Base-by-base conservation (phyloP, 2,888 invertebrate species). In the Diaperis boleti region DNA sequence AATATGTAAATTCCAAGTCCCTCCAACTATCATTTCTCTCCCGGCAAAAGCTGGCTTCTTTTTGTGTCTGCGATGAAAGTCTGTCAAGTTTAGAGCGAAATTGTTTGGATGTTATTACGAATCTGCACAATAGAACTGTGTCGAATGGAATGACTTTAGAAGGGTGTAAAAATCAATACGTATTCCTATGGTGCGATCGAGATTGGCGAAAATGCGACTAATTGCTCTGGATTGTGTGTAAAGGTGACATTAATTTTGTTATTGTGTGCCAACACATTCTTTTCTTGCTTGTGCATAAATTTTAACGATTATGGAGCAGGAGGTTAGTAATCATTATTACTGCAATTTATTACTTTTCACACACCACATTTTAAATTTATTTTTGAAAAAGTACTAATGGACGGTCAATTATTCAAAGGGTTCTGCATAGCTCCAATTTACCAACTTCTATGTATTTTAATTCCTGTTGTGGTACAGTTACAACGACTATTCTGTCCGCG, bases 401-500 rank as follows among this genome's bases (percentile, higher is more conserved):
- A n/a, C n/a, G n/a, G n/a, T n/a, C n/a, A n/a, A n/a, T n/a, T n/a
- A n/a, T n/a, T n/a, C n/a, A n/a, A n/a, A n/a, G n/a, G n/a, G n/a
- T n/a, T n/a, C n/a, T n/a, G n/a, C n/a, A n/a, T n/a, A n/a, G n/a
- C n/a, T n/a, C n/a, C n/a, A n/a, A n/a, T n/a, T n/a, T n/a, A n/a
- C n/a, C n/a, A n/a, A n/a, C n/a, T n/a, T n/a, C n/a, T n/a, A n/a
- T n/a, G 49, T 52, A 39, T 20, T 52, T 22, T 37, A 52, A 52
- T 35, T 52, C 49, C 20, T 4, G 4, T 20, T 11, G 13, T 15
- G 7, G 4, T 8, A 13, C 3, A 41, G 17, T 17, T 41, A 49
- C 49, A 49, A 33, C 39, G 15, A 13, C 35, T 14, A 56, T 56
- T 44, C 44, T 56, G 56, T 56, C 14, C 7, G 7, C 33, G 44